A percentile compares a stretch with the other conserved stretches of the same genome.
phyloP scores from a whole-genome alignment of 2,113 vertebrate species.

The Nestor notabilis region DNA sequence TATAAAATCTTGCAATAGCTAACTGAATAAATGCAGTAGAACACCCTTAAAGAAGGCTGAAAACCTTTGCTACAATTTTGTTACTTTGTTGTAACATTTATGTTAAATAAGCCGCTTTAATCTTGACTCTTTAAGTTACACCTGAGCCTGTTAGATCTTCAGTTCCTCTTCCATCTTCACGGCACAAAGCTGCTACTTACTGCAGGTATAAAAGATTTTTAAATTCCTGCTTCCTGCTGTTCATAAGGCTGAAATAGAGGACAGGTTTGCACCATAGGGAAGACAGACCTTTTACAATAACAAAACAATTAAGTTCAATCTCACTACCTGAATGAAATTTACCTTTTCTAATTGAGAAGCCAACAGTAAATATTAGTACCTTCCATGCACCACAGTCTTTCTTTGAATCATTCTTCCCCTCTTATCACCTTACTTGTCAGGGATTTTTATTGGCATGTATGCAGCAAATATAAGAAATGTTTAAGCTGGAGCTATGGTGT shows the following conservation, averaged over 20 bases:
- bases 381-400: background rate
- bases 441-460: background rate
- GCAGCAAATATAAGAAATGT: background rate
- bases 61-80: background rate
- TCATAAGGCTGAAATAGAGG: background rate
- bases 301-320: background rate
- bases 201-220: background rate
- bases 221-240: background rate
- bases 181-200: background rate
- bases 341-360: background rate
- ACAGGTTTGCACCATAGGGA: background rate
- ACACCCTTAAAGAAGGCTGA: background rate
- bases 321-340: background rate
- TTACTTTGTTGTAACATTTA: background rate
- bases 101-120: background rate
- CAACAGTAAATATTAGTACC: background rate
- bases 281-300: background rate
- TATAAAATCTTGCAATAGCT: background rate
- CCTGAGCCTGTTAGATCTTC: background rate
- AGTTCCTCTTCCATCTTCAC: background rate
- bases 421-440: background rate
- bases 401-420: background rate
- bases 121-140: background rate
- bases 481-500: background rate
- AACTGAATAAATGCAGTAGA: background rate